Evolutionary conservation across 2,888 invertebrate genomes (phyloP).

Genomic region (Cephus runcator): DNA sequence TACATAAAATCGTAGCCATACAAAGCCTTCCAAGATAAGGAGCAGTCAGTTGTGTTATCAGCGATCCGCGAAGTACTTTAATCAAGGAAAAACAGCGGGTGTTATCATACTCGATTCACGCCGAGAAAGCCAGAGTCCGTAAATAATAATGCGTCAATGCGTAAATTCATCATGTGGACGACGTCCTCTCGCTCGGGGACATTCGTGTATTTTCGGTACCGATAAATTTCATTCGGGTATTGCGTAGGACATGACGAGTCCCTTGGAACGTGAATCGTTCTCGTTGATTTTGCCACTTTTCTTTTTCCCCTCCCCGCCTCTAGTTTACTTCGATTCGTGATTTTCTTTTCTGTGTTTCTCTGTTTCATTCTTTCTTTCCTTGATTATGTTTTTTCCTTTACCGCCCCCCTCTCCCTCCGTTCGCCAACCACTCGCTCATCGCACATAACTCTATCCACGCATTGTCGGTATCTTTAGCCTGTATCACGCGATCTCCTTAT

Average conservation of each 20-base stretch:
- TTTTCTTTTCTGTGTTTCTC: slow-evolving; percentile 18
- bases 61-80: slow-evolving; percentile 43
- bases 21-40: neutral
- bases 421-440: neutral
- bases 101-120: slow-evolving; percentile 15
- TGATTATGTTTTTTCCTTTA: neutral
- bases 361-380: neutral
- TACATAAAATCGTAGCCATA: neutral
- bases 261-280: neutral
- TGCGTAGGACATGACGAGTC: neutral
- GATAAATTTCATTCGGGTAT: neutral
- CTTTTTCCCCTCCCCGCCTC: neutral
- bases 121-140: neutral
- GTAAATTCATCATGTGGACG: neutral
- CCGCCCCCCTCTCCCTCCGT: neutral
- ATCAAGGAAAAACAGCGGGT: slow-evolving; percentile 26
- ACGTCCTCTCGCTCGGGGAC: neutral
- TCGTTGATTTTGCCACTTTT: neutral
- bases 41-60: slow-evolving; percentile 27
- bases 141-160: neutral
- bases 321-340: neutral
- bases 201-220: neutral
- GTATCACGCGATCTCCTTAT: slow-evolving; percentile 14
- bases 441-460: slow-evolving; percentile 31
- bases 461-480: slow-evolving; percentile 13